These are phyloP conservation scores for Drosophila trapezifrons DNA, from an alignment of 1,140 invertebrate genomes.

Conservation along the genomic window DNA sequence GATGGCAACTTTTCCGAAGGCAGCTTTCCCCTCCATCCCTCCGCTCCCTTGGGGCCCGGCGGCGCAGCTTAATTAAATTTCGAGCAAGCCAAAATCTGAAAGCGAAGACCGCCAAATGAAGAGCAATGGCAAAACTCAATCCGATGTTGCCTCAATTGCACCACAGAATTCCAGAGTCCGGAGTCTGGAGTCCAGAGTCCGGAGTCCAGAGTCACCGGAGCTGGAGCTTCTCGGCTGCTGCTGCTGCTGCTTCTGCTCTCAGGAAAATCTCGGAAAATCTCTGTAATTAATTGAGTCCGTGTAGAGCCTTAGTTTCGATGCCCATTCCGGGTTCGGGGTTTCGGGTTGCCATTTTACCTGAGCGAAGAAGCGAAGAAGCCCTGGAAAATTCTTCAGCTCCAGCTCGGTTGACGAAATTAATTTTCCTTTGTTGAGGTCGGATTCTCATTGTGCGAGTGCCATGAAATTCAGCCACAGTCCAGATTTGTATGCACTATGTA, in stretches of 20 bases:
- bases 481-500: slow-evolving; percentile 39
- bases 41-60: neutral
- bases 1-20: slow-evolving; percentile 53
- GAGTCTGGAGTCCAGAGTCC: slow-evolving; percentile 8
- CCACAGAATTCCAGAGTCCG: slow-evolving; percentile 23
- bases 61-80: slow-evolving; percentile 77
- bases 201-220: slow-evolving; percentile 8
- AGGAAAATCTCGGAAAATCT: slow-evolving; percentile 41
- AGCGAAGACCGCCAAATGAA: slow-evolving; percentile 68
- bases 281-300: slow-evolving; percentile 71
- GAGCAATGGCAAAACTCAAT: slow-evolving; percentile 46
- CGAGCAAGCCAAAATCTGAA: slow-evolving; percentile 48
- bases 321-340: neutral
- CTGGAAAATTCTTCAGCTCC: slow-evolving; percentile 47
- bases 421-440: slow-evolving; percentile 59
- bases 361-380: slow-evolving; percentile 52
- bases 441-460: slow-evolving; percentile 47
- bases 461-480: slow-evolving; percentile 28
- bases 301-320: slow-evolving; percentile 26
- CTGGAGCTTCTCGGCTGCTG: slow-evolving; percentile 10
- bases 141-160: slow-evolving; percentile 35
- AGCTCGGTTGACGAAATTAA: slow-evolving; percentile 63
- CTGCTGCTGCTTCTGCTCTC: too few relatives aligned
- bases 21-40: neutral
- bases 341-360: neutral